Evolutionary conservation across 2,113 vertebrate genomes (phyloP).

Genomic region (Oncorhynchus tshawytscha): DNA sequence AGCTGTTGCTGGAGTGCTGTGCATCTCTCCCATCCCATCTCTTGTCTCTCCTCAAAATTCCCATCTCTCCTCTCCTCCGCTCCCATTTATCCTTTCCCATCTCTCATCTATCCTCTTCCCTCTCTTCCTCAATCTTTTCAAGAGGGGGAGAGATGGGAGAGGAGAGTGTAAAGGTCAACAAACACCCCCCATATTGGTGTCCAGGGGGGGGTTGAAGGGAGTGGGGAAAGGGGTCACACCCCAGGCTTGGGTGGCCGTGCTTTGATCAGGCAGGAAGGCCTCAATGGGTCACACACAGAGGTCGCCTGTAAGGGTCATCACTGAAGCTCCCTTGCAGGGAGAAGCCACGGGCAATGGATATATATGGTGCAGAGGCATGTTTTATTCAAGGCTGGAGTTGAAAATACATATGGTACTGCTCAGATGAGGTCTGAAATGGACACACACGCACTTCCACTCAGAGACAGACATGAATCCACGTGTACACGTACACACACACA

Average conservation of each 20-base stretch:
- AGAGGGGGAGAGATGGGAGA: too few relatives aligned
- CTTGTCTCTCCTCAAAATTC: too few relatives aligned
- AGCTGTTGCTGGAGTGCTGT: conserved; percentile 52
- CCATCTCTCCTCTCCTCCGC: too few relatives aligned
- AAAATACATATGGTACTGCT: background rate
- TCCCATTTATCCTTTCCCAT: too few relatives aligned
- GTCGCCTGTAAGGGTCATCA: conserved; percentile 3
- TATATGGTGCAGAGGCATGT: background rate
- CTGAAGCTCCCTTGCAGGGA: background rate
- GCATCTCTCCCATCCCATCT: conserved; percentile 23
- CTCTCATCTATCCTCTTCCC: too few relatives aligned
- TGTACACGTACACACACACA: background rate
- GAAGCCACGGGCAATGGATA: conserved; percentile 2
- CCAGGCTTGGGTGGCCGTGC: conserved; percentile 31
- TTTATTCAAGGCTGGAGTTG: background rate
- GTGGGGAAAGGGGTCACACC: conserved; percentile 28
- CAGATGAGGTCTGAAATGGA: background rate
- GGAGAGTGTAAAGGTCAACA: conserved; percentile 70
- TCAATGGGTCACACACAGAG: conserved; percentile 29
- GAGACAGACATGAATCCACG: background rate
- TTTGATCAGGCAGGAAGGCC: conserved; percentile 59
- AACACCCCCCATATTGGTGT: conserved; percentile 49
- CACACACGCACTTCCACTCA: background rate
- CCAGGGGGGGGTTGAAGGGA: background rate
- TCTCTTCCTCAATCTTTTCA: too few relatives aligned